A percentile compares a stretch with the other conserved stretches of the same genome.
These are phyloP conservation scores for Orthonevra nobilis DNA, from an alignment of 2,888 invertebrate species.

Conservation along the genomic window DNA sequence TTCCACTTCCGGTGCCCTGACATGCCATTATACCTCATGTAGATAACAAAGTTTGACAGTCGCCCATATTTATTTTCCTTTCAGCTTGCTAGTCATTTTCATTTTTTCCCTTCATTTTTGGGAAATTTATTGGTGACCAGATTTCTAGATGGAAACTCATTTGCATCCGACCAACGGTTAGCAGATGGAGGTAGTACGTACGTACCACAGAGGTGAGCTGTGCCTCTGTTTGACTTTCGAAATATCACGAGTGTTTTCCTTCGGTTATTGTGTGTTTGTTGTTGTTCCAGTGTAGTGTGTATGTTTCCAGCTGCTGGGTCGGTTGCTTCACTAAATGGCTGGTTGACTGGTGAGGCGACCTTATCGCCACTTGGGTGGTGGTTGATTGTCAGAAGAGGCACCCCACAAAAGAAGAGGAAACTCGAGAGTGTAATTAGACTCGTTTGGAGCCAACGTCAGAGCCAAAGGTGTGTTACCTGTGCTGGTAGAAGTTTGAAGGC, in stretches of 20 bases:
- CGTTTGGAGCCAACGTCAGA: slow-evolving; percentile 10
- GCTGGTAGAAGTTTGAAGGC: neutral
- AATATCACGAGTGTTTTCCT: slow-evolving; percentile 47
- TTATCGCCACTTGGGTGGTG: slow-evolving; percentile 53
- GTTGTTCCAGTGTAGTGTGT: slow-evolving; percentile 3
- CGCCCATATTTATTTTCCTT: slow-evolving; percentile 57
- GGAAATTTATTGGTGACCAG: slow-evolving; percentile 55
- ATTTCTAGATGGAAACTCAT: slow-evolving; percentile 52
- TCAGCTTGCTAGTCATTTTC: neutral
- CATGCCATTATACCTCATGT: slow-evolving; percentile 40
- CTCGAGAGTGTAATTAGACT: slow-evolving; percentile 27
- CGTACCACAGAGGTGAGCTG: slow-evolving; percentile 15
- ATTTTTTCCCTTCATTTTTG: slow-evolving; percentile 33
- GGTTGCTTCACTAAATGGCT: slow-evolving; percentile 43
- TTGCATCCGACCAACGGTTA: slow-evolving; percentile 39
- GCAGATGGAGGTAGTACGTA: slow-evolving; percentile 22
- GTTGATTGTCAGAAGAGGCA: slow-evolving; percentile 28
- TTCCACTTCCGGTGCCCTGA: slow-evolving; percentile 31
- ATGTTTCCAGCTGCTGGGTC: slow-evolving; percentile 33
- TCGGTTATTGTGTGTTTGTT: slow-evolving; percentile 42
- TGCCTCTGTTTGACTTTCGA: slow-evolving; percentile 38
- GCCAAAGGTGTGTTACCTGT: neutral
- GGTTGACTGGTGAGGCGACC: slow-evolving; percentile 34
- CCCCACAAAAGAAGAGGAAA: neutral
- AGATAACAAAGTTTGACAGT: slow-evolving; percentile 64